These are phyloP conservation scores for Nomada goodeniana DNA, from an alignment of 2,888 invertebrate species.

Conservation along the genomic window DNA sequence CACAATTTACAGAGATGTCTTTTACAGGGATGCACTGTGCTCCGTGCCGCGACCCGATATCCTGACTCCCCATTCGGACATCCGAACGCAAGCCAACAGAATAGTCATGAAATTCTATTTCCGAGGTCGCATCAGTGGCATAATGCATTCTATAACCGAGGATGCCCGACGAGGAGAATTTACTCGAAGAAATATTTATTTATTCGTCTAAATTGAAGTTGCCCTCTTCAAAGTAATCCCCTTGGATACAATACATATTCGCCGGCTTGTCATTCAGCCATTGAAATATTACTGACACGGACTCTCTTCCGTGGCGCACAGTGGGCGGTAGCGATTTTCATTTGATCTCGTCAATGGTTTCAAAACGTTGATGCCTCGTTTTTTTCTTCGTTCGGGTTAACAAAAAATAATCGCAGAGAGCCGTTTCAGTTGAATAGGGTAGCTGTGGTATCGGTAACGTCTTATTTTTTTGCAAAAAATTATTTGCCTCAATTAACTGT, in stretches of 20 bases:
- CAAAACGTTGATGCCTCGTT: neutral
- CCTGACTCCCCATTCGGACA: constrained; percentile 13
- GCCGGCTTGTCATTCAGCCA: neutral
- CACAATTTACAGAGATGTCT: constrained; percentile 45
- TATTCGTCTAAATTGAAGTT: no score
- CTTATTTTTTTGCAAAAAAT: neutral
- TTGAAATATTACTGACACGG: neutral
- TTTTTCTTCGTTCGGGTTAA: neutral
- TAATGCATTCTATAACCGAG: constrained; percentile 13
- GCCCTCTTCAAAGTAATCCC: constrained; percentile 4
- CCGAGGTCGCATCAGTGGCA: constrained; percentile 1
- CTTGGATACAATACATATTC: neutral
- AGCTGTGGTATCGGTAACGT: neutral
- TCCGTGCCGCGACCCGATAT: constrained; percentile 22
- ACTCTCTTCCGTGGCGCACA: neutral
- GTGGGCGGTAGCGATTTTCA: neutral
- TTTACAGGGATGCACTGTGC: constrained; percentile 18
- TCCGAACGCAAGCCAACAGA: constrained; percentile 21
- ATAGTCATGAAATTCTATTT: constrained; percentile 49
- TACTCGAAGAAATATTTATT: no score
- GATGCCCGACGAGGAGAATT: neutral
- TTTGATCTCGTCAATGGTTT: neutral
- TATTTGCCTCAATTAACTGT: no score
- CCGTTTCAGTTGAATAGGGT: neutral
- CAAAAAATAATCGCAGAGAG: neutral